Base-by-base conservation (phyloP, 2,797 vertebrate species). In the Jordanella pulchra region DNA sequence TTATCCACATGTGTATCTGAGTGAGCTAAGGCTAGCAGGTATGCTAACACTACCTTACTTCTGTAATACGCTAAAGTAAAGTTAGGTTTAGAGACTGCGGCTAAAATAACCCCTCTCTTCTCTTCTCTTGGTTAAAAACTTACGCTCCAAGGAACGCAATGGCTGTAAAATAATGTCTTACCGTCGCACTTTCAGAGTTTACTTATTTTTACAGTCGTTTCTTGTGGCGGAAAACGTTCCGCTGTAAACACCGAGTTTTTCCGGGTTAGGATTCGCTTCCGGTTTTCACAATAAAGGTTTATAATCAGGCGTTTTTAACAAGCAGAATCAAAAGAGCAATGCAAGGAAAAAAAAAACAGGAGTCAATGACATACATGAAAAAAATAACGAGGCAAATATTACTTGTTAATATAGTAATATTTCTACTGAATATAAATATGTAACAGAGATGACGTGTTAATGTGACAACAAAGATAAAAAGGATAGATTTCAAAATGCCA, bases 1-100 rank as follows among this genome's bases (percentile, higher is more conserved):
- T 71, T 14, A 45, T 70, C 65, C 76, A 79, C 88, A 88, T 87
- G 88, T 80, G 81, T 84, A 68, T 75, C 69, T 75, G 69, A 7
- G 2, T 3, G 4, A 54, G 83, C 83, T 89, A 83, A 70, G 13
- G 65, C 27, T n/a, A 53, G 48, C 23, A 5, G n/a, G 17, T 7
- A 67, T n/a, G 27, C 28, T 35, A 35, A 63, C 7, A 15, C 23
- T 42, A 63, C 35, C 35, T 25, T 15, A 7, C n/a, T 42, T 25
- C 23, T 25, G 42, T 32, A 44, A 42, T n/a, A 25, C 42, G 35
- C 23, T 14, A n/a, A 61, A 61, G 58, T 39, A 61, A 32, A 21
- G 21, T 1, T 42, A 42, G 32, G 30, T 51, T 15, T 1, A 13
- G 42, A 4, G 2, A 54, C 45, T 48, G 35, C 15, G 7, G 30